Conservation (phyloP, 37 sponge, comb jelly and placozoan genomes). For the Aplysina aerophoba region DNA sequence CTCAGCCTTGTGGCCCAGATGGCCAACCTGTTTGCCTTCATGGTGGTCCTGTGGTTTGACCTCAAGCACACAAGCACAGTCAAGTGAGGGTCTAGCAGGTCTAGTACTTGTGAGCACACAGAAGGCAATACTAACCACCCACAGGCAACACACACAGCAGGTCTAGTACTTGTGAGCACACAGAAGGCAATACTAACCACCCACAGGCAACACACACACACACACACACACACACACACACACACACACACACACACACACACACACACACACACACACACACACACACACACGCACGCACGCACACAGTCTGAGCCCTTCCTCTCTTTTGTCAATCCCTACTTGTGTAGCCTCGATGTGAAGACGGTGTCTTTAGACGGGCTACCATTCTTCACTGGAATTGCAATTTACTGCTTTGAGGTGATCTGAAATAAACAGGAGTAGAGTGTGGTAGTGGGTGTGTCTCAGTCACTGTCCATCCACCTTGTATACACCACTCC, state of each 20-base stretch:
- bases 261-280: constrained; percentile 46
- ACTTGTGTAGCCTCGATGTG: constrained; percentile 42
- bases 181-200: neutral
- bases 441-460: constrained; percentile 3
- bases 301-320: no score
- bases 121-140: neutral
- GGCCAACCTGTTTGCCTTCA: constrained; percentile 91
- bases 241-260: constrained; percentile 30
- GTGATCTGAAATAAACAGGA: constrained; percentile 37
- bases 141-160: neutral
- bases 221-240: constrained; percentile 32
- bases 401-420: constrained; percentile 41
- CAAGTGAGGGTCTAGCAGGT: neutral
- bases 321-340: neutral
- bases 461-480: neutral
- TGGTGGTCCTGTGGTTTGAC: constrained; percentile 93
- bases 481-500: no score
- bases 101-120: neutral
- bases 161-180: neutral
- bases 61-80: constrained; percentile 62
- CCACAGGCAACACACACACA: neutral
- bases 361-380: constrained; percentile 59
- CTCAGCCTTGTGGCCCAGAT: constrained; percentile 86
- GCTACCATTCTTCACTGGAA: constrained; percentile 88
- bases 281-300: neutral